phyloP scores from a whole-genome alignment of 2,888 invertebrate genomes.

The Caenorhabditis sp. region DNA sequence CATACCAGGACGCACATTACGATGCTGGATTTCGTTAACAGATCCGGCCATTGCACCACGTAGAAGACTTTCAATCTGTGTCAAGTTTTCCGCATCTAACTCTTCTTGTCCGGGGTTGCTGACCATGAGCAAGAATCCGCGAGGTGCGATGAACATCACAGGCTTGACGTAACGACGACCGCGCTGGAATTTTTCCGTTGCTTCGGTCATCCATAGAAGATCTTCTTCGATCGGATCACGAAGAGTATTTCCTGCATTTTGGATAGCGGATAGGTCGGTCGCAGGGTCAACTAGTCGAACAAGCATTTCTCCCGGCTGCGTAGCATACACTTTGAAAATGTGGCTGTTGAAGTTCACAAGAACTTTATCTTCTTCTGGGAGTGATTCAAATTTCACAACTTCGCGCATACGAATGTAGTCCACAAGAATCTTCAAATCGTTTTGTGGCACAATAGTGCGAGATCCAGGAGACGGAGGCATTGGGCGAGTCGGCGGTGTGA shows the following conservation, averaged over 20 bases:
- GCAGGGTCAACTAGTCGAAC: conserved; percentile 30
- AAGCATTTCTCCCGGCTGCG: conserved; percentile 34
- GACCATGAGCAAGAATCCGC: conserved; percentile 44
- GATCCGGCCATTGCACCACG: conserved; percentile 1
- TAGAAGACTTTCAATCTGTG: conserved; percentile 21
- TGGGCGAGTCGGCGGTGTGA: conserved; percentile 12
- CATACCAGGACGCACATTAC: conserved; percentile 29
- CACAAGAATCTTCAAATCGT: conserved; percentile 22
- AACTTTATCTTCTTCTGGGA: conserved; percentile 35
- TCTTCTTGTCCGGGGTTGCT: background rate
- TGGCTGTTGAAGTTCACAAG: conserved; percentile 35
- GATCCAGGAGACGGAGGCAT: background rate
- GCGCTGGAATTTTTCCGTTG: background rate
- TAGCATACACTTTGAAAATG: conserved; percentile 45
- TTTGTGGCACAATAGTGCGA: conserved; percentile 30
- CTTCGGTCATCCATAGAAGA: conserved; percentile 49
- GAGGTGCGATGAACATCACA: conserved; percentile 49
- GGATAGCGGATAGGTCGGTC: conserved; percentile 8
- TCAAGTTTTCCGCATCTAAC: conserved; percentile 16
- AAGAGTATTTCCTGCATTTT: background rate
- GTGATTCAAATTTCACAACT: conserved; percentile 2
- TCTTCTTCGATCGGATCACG: conserved; percentile 47
- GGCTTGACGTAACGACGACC: conserved; percentile 29
- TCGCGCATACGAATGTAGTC: conserved; percentile 34
- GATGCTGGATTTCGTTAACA: background rate